Evolutionary conservation across 2,113 vertebrate species (phyloP).

Genomic region (Syngnathus typhle): DNA sequence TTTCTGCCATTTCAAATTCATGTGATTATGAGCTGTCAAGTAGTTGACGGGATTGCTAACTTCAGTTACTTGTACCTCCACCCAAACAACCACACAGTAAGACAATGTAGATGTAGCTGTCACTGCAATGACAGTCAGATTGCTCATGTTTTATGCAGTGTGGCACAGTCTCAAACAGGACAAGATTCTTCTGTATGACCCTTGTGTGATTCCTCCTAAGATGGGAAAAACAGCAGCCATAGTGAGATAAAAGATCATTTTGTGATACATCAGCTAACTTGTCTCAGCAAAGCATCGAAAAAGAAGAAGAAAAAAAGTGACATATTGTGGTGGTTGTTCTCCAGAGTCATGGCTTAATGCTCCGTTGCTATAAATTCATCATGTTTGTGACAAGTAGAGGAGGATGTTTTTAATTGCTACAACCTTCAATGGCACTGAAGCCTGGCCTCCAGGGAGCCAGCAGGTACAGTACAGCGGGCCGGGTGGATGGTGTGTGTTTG

Average conservation of each 20-base stretch:
- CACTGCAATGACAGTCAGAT: slow-evolving; percentile 8
- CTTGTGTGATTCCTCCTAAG: not conserved
- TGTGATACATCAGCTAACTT: slow-evolving; percentile 22
- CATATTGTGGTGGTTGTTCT: slow-evolving; percentile 40
- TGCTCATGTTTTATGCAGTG: not conserved
- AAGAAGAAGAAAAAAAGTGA: slow-evolving; percentile 33
- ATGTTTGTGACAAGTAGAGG: slow-evolving; percentile 65
- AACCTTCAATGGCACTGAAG: slow-evolving; percentile 54
- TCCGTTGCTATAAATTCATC: slow-evolving; percentile 64
- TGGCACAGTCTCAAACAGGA: not conserved
- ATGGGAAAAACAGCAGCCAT: slow-evolving; percentile 8
- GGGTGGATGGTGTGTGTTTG: slow-evolving; percentile 14
- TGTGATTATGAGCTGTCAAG: not conserved
- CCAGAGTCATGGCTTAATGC: slow-evolving; percentile 53
- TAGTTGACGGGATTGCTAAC: slow-evolving; percentile 1
- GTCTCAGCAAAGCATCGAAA: slow-evolving; percentile 18
- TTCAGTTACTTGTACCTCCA: not conserved
- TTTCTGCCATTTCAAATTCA: too few species aligned
- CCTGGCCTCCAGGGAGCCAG: slow-evolving; percentile 58
- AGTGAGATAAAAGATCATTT: slow-evolving; percentile 12
- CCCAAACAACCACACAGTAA: slow-evolving; percentile 3
- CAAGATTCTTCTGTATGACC: not conserved
- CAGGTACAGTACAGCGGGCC: slow-evolving; percentile 11
- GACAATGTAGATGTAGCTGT: slow-evolving; percentile 12
- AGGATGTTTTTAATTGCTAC: slow-evolving; percentile 70